phyloP scores from a whole-genome alignment of 2,888 invertebrate species.

The Drosophila buzzatii region DNA sequence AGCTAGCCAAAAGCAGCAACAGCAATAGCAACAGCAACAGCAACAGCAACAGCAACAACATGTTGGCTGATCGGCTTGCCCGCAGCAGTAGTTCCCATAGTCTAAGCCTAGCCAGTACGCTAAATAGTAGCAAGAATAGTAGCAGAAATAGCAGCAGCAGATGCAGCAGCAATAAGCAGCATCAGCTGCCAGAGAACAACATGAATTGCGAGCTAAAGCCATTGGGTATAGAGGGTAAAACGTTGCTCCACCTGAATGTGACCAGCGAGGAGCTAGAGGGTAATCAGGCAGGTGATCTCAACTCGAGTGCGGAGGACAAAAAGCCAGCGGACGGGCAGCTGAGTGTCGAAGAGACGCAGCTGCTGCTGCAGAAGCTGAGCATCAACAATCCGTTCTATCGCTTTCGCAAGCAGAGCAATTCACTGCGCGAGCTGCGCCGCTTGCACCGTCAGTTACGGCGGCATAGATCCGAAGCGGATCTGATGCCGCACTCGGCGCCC shows the following conservation, averaged over 20 bases:
- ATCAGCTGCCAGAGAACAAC: slow-evolving; percentile 60
- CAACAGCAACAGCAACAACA: slow-evolving; percentile 37
- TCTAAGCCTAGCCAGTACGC: slow-evolving; percentile 56
- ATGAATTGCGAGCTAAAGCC: slow-evolving; percentile 67
- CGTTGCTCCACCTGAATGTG: slow-evolving; percentile 63
- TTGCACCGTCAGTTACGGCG: slow-evolving; percentile 57
- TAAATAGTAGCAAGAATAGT: slow-evolving; percentile 52
- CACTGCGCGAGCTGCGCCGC: slow-evolving; percentile 73
- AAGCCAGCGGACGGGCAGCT: slow-evolving; percentile 21
- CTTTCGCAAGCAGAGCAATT: slow-evolving; percentile 83
- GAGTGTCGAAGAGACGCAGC: slow-evolving; percentile 66
- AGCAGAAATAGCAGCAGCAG: slow-evolving; percentile 44
- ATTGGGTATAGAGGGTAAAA: slow-evolving; percentile 28
- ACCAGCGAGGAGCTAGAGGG: slow-evolving; percentile 35
- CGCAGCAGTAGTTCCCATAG: slow-evolving; percentile 57
- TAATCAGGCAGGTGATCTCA: slow-evolving; percentile 4
- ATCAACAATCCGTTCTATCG: slow-evolving; percentile 84
- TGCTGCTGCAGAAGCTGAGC: slow-evolving; percentile 78
- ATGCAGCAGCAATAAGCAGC: slow-evolving; percentile 49
- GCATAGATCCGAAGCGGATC: slow-evolving; percentile 80
- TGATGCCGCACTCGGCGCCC: slow-evolving; percentile 36
- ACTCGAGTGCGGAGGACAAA: slow-evolving; percentile 1
- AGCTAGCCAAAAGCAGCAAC: slow-evolving; percentile 40
- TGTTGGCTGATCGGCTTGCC: slow-evolving; percentile 35
- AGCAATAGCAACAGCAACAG: not conserved